A percentile compares a stretch with the other conserved stretches of the same genome.
Evolutionary conservation across 2,113 vertebrate genomes (phyloP).

Genomic region (Isichthys henryi): DNA sequence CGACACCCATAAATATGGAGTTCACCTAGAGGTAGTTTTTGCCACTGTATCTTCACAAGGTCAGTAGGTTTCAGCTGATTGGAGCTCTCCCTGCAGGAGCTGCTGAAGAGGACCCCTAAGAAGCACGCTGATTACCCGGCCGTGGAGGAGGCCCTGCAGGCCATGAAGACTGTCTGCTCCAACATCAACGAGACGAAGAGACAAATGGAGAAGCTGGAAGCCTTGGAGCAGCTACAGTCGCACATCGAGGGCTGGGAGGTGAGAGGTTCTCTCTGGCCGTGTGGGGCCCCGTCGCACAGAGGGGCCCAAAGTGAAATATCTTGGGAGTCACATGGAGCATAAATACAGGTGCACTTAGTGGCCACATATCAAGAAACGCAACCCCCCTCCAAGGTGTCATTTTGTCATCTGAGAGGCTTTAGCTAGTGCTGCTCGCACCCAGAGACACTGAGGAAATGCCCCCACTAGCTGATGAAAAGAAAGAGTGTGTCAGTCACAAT

Average conservation of each 20-base stretch:
- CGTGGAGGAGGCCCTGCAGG: slow-evolving; percentile 85
- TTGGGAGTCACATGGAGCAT: background rate
- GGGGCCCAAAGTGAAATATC: background rate
- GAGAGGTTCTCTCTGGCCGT: slow-evolving; percentile 27
- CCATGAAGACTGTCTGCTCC: slow-evolving; percentile 94
- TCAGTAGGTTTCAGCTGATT: background rate
- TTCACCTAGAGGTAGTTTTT: background rate
- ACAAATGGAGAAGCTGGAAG: slow-evolving; percentile 97
- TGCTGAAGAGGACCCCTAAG: slow-evolving; percentile 88
- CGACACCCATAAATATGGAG: background rate
- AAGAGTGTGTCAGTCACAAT: background rate
- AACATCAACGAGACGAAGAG: slow-evolving; percentile 99
- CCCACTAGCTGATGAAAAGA: background rate
- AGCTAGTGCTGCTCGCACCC: background rate
- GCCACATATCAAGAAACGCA: background rate
- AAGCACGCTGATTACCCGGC: slow-evolving; percentile 87
- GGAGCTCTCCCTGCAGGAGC: slow-evolving; percentile 60
- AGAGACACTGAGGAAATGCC: background rate
- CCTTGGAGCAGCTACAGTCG: slow-evolving; percentile 90
- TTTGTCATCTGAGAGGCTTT: background rate
- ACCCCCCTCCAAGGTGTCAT: too few relatives aligned
- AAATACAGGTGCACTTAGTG: background rate
- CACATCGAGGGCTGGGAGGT: slow-evolving; percentile 99
- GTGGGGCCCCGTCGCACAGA: background rate
- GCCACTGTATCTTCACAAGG: background rate